Evolutionary conservation across 2,888 invertebrate species (phyloP), one percentile per base, ranked within the genome.

Genomic region (Alloscopus bannaensis): DNA sequence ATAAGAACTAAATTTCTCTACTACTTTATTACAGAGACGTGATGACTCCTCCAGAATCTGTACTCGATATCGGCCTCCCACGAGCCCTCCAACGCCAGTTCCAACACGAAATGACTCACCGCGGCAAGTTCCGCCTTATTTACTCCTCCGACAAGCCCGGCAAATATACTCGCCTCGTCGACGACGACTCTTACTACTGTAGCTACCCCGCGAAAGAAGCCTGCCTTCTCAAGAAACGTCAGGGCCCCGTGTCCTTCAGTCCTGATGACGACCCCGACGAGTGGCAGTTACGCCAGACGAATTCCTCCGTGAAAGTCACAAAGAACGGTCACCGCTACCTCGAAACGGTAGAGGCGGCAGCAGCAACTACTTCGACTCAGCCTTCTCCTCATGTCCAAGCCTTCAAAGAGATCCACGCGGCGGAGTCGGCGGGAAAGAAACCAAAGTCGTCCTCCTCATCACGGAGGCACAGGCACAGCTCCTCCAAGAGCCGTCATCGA

Each of bases 81-180:
- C 65, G 69, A 40, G 73, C 79, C 0, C 69, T 81, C 83, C 89
- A 88, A 85, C 89, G 88, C 11, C 93, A 93, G 87, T 91, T 92
- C 83, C 91, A 91, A 70, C 93, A 93, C 93, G 94, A 94, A 87
- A 91, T 92, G 86, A 90, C 91, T 13, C 92, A 94, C 87, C 90
- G 92, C 85, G 95, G 95, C 22, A 93, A 93, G 86, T 95, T 92
- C 87, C 89, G 93, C 3, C 65, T 86, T 26, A 81, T 86, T 59
- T 87, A 85, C 50, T 83, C 85, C 0, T 47, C 69, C 8, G 78
- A 81, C 22, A 69, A 79, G 45, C 77, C 81, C 3, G 69, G 70
- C 11, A 52, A 71, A 3, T 85, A 81, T 66, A 22, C 45, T 50
- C 90, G 91, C 71, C 93, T 93, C 87, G 94, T 93, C 87, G 92